Conservation (phyloP, 1,140 invertebrate genomes). For the Archegozetes longisetosus region DNA sequence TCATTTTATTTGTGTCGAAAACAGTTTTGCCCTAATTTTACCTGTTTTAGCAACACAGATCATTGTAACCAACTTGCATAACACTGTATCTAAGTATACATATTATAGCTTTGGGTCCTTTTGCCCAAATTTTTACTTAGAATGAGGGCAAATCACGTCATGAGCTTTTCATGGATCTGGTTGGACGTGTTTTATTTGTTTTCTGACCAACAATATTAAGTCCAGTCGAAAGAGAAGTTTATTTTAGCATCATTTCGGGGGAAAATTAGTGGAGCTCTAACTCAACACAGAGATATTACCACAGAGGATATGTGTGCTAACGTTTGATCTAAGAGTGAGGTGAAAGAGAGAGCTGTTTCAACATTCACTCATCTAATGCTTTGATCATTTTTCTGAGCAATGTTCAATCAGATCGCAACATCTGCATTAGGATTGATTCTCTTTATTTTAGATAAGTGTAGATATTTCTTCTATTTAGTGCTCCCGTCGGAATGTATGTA, state of each 20-base stretch:
- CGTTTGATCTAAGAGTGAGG: too few species aligned
- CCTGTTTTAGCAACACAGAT: too few species aligned
- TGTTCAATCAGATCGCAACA: neutral
- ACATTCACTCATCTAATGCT: too few species aligned
- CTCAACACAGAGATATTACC: too few species aligned
- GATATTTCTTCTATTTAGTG: conserved; percentile 17
- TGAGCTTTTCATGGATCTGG: neutral
- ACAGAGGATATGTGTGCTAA: too few species aligned
- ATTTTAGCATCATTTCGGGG: neutral
- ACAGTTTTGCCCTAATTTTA: too few species aligned
- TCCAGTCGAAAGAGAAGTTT: neutral
- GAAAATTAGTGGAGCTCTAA: neutral
- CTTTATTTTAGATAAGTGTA: neutral
- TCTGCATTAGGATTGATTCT: neutral
- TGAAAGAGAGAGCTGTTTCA: too few species aligned
- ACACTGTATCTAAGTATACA: too few species aligned
- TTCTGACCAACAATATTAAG: neutral
- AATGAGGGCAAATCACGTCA: neutral
- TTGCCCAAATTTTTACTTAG: neutral
- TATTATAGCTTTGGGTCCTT: too few species aligned
- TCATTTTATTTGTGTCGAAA: too few species aligned
- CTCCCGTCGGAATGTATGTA: conserved; percentile 15
- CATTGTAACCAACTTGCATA: too few species aligned
- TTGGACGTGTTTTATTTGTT: neutral
- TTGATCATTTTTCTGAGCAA: neutral